These are phyloP conservation scores for Apis florea DNA, from an alignment of 1,140 invertebrate genomes.

Conservation along the genomic window DNA sequence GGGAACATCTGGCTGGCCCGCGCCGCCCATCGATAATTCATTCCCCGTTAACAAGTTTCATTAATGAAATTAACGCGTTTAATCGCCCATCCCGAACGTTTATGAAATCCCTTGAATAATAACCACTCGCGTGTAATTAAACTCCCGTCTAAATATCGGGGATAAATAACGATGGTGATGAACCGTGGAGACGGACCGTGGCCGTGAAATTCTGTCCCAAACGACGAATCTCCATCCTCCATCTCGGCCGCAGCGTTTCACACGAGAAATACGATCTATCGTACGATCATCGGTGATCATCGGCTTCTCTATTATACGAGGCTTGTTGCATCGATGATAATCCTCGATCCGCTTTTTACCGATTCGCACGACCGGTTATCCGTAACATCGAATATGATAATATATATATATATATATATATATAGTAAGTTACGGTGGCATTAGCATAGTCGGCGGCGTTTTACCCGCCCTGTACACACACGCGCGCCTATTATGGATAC, in stretches of 20 bases:
- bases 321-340: neutral
- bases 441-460: conserved; percentile 60
- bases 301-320: neutral
- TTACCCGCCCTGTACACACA: conserved; percentile 7
- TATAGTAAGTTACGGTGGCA: conserved; percentile 67
- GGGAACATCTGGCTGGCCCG: conserved; percentile 9
- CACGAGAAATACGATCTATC: neutral
- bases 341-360: conserved; percentile 40
- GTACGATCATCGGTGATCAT: neutral
- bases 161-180: neutral
- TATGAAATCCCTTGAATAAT: neutral
- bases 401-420: neutral
- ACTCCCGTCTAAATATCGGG: neutral
- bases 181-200: no score
- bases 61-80: conserved; percentile 31
- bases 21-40: conserved; percentile 30
- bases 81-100: neutral
- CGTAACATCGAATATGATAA: conserved; percentile 69
- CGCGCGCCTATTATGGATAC: conserved; percentile 8
- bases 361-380: conserved; percentile 27
- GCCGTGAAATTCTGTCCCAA: no score
- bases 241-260: no score
- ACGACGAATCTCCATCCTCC: neutral
- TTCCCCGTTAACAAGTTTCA: conserved; percentile 26
- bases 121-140: neutral